These are phyloP conservation scores for Creontiades dilutus DNA, from an alignment of 2,888 invertebrate genomes.

Conservation along the genomic window DNA sequence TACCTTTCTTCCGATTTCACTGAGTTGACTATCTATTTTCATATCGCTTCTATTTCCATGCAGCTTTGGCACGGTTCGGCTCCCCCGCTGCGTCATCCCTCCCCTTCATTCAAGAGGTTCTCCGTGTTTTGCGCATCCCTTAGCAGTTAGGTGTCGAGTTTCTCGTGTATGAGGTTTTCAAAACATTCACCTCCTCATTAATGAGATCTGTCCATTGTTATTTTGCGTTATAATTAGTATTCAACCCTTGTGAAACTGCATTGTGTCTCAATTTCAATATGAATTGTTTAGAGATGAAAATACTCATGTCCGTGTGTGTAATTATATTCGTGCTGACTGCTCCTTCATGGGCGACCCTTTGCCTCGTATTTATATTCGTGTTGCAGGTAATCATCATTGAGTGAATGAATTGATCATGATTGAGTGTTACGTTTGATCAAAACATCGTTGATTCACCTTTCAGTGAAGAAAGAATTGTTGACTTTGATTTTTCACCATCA, in stretches of 20 bases:
- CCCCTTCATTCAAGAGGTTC: constrained; percentile 30
- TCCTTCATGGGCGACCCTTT: constrained; percentile 63
- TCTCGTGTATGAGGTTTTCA: neutral
- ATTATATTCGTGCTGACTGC: constrained; percentile 65
- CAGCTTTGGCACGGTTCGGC: constrained; percentile 51
- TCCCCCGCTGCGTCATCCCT: constrained; percentile 43
- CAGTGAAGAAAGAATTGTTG: neutral
- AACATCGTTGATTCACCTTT: too few species aligned
- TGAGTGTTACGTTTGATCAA: too few species aligned
- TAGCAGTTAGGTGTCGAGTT: constrained; percentile 10
- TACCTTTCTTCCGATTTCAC: neutral
- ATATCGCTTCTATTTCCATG: constrained; percentile 38
- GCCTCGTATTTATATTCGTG: constrained; percentile 43
- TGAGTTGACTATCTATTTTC: constrained; percentile 35
- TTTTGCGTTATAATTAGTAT: too few species aligned
- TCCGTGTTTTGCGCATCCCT: constrained; percentile 30
- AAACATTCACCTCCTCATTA: neutral
- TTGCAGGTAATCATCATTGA: constrained; percentile 47
- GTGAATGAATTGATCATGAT: too few species aligned
- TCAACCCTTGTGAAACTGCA: neutral
- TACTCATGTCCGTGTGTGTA: constrained; percentile 45
- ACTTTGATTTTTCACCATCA: neutral
- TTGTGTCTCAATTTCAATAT: neutral
- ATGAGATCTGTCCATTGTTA: neutral
- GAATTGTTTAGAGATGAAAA: constrained; percentile 31